These are phyloP conservation scores for Mastacembelus armatus DNA, from an alignment of 2,797 vertebrate species.

Conservation along the genomic window DNA sequence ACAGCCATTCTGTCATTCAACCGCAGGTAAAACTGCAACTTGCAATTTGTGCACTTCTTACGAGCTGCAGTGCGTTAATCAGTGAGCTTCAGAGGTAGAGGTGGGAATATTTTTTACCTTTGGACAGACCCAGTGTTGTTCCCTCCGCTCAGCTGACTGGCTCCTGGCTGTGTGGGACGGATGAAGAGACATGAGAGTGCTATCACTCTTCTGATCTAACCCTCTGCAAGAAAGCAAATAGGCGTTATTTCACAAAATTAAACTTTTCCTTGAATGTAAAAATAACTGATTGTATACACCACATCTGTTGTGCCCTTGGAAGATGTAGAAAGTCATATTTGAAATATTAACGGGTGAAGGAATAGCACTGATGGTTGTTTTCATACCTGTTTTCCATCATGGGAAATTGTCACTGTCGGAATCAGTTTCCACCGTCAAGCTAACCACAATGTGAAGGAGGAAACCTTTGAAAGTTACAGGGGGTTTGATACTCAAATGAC, in stretches of 20 bases:
- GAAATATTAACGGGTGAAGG: too few relatives aligned
- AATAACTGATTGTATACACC: too few relatives aligned
- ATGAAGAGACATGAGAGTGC: neutral
- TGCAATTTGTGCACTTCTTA: neutral
- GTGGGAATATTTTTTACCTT: neutral
- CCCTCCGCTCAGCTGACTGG: neutral
- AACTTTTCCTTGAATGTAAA: too few relatives aligned
- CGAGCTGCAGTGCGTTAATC: neutral
- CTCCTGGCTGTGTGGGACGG: neutral
- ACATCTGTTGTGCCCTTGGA: neutral
- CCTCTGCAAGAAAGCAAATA: neutral
- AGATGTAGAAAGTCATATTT: neutral
- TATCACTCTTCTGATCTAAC: neutral
- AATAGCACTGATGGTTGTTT: too few relatives aligned
- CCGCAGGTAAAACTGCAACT: neutral
- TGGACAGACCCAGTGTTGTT: neutral
- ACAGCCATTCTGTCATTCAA: neutral
- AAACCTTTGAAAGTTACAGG: constrained; percentile 17
- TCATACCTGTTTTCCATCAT: constrained; percentile 1
- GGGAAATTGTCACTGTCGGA: neutral
- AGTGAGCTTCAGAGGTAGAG: neutral
- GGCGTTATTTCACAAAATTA: neutral
- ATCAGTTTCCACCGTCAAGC: neutral
- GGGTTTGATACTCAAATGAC: constrained; percentile 29
- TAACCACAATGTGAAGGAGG: neutral